These are phyloP conservation scores for Bombus cullumanus DNA, from an alignment of 1,140 invertebrate genomes.

Conservation along the genomic window DNA sequence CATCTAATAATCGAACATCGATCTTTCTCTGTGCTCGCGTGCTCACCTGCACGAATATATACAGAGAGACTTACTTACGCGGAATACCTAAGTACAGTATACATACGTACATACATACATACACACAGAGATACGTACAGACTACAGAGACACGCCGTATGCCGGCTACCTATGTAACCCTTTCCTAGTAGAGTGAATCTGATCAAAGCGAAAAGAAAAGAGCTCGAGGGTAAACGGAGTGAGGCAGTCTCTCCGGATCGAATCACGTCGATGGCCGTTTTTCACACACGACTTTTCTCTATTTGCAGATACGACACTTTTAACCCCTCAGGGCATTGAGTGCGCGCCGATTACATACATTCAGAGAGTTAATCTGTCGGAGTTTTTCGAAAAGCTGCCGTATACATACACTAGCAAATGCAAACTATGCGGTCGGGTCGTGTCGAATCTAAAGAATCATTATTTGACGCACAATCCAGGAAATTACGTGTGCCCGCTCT, in stretches of 20 bases:
- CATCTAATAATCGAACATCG: constrained; percentile 36
- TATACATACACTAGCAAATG: constrained; percentile 81
- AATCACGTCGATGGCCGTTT: constrained; percentile 31
- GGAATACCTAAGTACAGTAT: not conserved
- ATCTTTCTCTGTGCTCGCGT: constrained; percentile 17
- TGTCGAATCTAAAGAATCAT: constrained; percentile 89
- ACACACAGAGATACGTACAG: not conserved
- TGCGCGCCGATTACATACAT: constrained; percentile 72
- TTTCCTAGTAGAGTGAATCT: constrained; percentile 4
- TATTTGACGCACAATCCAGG: constrained; percentile 88
- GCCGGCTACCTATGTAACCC: not conserved
- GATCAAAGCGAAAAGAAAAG: constrained; percentile 16
- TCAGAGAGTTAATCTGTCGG: constrained; percentile 73
- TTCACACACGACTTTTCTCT: constrained; percentile 65
- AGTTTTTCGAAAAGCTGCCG: constrained; percentile 75
- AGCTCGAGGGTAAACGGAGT: not conserved
- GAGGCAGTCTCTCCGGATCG: not conserved
- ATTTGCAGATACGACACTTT: constrained; percentile 77
- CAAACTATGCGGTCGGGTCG: constrained; percentile 87
- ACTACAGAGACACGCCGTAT: not conserved
- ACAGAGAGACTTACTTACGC: not conserved
- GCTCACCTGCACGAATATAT: not conserved
- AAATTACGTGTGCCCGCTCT: constrained; percentile 88
- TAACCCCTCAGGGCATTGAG: constrained; percentile 74
- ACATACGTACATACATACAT: not conserved